Evolutionary conservation across 2,797 vertebrate species (phyloP).

Genomic region (Acipenser transmontanus): DNA sequence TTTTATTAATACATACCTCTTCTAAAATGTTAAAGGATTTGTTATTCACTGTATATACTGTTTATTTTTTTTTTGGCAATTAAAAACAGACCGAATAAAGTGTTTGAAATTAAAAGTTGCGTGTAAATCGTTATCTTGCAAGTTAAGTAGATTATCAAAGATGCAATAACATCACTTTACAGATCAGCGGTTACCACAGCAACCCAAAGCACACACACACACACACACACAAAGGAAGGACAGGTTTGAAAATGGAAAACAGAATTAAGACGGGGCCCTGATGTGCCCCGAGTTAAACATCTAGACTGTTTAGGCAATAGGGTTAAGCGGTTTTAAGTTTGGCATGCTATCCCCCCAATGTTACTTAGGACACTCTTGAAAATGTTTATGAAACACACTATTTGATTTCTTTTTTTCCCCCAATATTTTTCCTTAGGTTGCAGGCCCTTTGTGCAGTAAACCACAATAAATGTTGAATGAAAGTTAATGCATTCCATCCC

Average conservation of each 20-base stretch:
- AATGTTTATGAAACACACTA: slow-evolving; percentile 19
- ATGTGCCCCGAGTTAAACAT: slow-evolving; percentile 1
- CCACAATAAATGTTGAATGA: no score
- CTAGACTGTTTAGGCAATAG: slow-evolving; percentile 44
- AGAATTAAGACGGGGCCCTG: slow-evolving; percentile 11
- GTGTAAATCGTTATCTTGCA: slow-evolving; percentile 46
- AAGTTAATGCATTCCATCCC: no score
- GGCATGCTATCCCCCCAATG: slow-evolving; percentile 44
- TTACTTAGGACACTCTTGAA: slow-evolving; percentile 7
- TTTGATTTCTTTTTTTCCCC: slow-evolving; percentile 3
- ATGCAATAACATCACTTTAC: slow-evolving; percentile 56
- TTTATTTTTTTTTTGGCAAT: slow-evolving; percentile 26
- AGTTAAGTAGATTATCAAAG: slow-evolving; percentile 49
- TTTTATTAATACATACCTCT: slow-evolving; percentile 49
- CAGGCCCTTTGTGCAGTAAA: slow-evolving; percentile 24
- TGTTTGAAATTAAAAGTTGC: slow-evolving; percentile 15
- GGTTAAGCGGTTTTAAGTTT: slow-evolving; percentile 44
- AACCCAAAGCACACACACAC: slow-evolving; percentile 38
- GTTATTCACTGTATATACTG: slow-evolving; percentile 23
- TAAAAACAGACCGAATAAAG: slow-evolving; percentile 16
- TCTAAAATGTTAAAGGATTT: slow-evolving; percentile 41
- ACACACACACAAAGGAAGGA: slow-evolving; percentile 15
- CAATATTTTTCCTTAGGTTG: not conserved
- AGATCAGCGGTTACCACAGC: slow-evolving; percentile 51
- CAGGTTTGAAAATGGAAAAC: not conserved